These are phyloP conservation scores for Coelopa frigida DNA, from an alignment of 1,140 invertebrate genomes.

Conservation along the genomic window DNA sequence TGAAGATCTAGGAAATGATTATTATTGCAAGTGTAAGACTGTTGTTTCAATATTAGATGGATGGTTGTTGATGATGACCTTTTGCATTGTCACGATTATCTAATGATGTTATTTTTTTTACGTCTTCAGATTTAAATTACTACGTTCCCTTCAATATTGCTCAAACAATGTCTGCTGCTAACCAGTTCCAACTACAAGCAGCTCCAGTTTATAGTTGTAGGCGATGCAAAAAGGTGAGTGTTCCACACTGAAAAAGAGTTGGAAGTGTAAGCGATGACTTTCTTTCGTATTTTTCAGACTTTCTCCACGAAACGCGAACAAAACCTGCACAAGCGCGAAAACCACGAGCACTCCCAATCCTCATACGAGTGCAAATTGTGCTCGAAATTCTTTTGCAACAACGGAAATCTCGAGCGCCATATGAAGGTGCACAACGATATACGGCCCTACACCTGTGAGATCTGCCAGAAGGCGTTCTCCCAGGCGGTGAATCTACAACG, in stretches of 20 bases:
- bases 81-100: too few species aligned
- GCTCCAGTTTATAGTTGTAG: slow-evolving; percentile 7
- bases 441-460: slow-evolving; percentile 34
- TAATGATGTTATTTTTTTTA: too few species aligned
- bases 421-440: slow-evolving; percentile 44
- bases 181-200: neutral
- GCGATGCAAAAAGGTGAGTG: slow-evolving; percentile 8
- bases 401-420: slow-evolving; percentile 38
- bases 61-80: too few species aligned
- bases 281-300: too few species aligned
- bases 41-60: too few species aligned
- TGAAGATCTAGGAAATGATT: too few species aligned
- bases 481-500: slow-evolving; percentile 42
- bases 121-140: too few species aligned
- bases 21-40: too few species aligned
- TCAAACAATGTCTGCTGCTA: slow-evolving; percentile 4
- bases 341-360: slow-evolving; percentile 35
- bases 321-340: slow-evolving; percentile 36
- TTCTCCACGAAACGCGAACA: slow-evolving; percentile 41
- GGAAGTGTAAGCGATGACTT: too few species aligned
- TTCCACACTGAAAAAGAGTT: too few species aligned
- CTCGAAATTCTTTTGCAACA: slow-evolving; percentile 39
- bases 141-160: too few species aligned
- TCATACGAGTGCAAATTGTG: slow-evolving; percentile 42
- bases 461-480: slow-evolving; percentile 41